These are phyloP conservation scores for Augiades crinisus DNA, from an alignment of 2,888 invertebrate species.

Conservation along the genomic window DNA sequence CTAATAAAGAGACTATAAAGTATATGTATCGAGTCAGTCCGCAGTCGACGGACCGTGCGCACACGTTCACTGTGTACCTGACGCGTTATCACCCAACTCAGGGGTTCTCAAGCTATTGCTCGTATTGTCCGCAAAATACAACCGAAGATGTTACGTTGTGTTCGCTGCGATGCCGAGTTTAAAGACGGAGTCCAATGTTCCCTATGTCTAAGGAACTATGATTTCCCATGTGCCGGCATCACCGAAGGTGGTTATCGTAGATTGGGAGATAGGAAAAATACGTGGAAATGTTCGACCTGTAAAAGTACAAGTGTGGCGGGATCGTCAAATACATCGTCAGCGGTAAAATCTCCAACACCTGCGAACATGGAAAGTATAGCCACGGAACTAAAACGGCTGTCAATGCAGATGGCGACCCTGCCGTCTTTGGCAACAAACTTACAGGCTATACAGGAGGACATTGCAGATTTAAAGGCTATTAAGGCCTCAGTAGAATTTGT, in stretches of 20 bases:
- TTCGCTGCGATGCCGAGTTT: not conserved
- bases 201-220: conserved; percentile 10
- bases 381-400: conserved; percentile 6
- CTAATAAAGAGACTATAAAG: too few relatives aligned
- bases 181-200: conserved; percentile 18
- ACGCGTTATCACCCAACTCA: not conserved
- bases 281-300: conserved; percentile 21
- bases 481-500: conserved; percentile 6
- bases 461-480: conserved; percentile 11
- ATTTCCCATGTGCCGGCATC: conserved; percentile 26
- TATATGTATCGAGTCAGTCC: too few relatives aligned
- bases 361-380: conserved; percentile 9
- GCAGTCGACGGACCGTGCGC: not conserved
- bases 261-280: conserved; percentile 19
- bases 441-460: conserved; percentile 15
- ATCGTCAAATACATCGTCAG: not conserved
- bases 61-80: not conserved
- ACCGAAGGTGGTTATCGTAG: conserved; percentile 22
- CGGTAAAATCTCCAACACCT: not conserved
- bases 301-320: not conserved
- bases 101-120: too few relatives aligned
- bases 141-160: not conserved
- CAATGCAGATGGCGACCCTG: conserved; percentile 8
- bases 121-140: too few relatives aligned
- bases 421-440: conserved; percentile 16